Evolutionary conservation across 2,888 invertebrate genomes (phyloP).

Genomic region (Panopea generosa): DNA sequence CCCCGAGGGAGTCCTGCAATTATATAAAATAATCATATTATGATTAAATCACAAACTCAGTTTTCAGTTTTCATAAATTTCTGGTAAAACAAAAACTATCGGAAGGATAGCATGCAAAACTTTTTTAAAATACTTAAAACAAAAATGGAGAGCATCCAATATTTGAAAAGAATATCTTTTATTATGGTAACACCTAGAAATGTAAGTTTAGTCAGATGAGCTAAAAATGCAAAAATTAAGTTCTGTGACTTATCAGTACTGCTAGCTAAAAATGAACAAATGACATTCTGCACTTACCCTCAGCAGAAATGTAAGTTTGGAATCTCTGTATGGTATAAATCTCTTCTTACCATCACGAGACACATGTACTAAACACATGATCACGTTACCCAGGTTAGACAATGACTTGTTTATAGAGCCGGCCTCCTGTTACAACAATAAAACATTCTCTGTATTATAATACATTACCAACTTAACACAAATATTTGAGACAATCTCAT

Average conservation of each 20-base stretch:
- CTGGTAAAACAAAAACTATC: neutral
- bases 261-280: too few species aligned
- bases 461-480: too few species aligned
- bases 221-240: too few species aligned
- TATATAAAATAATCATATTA: neutral
- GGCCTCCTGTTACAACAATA: conserved; percentile 81
- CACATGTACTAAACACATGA: conserved; percentile 82
- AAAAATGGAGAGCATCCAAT: too few species aligned
- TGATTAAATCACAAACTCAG: neutral
- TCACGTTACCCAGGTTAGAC: conserved; percentile 84
- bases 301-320: conserved; percentile 85
- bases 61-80: neutral
- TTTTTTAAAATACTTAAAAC: too few species aligned
- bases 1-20: conserved; percentile 85
- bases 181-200: too few species aligned
- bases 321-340: conserved; percentile 85
- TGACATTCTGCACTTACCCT: conserved; percentile 71
- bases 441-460: too few species aligned
- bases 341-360: conserved; percentile 77
- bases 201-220: too few species aligned
- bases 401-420: conserved; percentile 85
- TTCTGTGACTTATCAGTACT: too few species aligned
- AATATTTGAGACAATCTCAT: too few species aligned
- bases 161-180: too few species aligned
- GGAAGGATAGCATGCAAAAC: neutral